Base-by-base conservation (phyloP, 2,113 vertebrate genomes). In the Hippocampus barbouri region DNA sequence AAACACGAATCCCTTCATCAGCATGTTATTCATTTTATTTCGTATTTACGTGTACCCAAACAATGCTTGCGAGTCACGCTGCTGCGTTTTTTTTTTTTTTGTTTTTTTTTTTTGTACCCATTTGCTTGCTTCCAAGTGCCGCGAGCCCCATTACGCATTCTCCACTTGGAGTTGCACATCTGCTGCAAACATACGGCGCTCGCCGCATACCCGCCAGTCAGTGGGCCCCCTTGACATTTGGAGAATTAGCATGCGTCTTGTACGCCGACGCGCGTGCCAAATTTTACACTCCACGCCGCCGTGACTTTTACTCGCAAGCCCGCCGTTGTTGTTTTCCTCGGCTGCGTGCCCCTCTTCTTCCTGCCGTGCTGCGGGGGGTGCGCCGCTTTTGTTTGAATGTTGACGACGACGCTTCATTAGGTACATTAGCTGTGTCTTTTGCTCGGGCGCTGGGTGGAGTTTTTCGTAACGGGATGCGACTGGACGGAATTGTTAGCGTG, bases 111-210 rank as follows among this genome's bases (percentile, higher is more conserved):
- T 25, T 25, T 25, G 25, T 25, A 20, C 30, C 38, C 10, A 72
- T 82, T 75, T 83, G 43, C 83, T 75, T 80, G 70, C 81, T 81
- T 62, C 67, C 68, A 69, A 40, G 59, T 65, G 66, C 70, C 75
- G 62, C 67, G 59, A 79, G 73, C 71, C 62, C 69, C 66, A 70
- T 79, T 83, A 80, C 79, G 74, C 82, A 71, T 47, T 74, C 75
- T 74, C 12, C 56, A 70, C 71, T 66, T 67, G 71, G 73, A 66
- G 72, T 78, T 79, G 77, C 72, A 25, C 81, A 83, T 81, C 77
- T 87, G 84, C 23, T 65, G 27, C 59, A 9, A 69, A 54, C 84
- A 86, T 72, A 77, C 62, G 84, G 69, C 56, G 69, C 79, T 61
- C 59, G 53, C 70, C 79, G 23, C 70, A 69, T 69, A 51, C 70